Percentiles rank a stretch among this genome's conserved stretches.
Evolutionary conservation across 2,797 vertebrate species (phyloP).

Genomic region (Sebastes trivittatus): DNA sequence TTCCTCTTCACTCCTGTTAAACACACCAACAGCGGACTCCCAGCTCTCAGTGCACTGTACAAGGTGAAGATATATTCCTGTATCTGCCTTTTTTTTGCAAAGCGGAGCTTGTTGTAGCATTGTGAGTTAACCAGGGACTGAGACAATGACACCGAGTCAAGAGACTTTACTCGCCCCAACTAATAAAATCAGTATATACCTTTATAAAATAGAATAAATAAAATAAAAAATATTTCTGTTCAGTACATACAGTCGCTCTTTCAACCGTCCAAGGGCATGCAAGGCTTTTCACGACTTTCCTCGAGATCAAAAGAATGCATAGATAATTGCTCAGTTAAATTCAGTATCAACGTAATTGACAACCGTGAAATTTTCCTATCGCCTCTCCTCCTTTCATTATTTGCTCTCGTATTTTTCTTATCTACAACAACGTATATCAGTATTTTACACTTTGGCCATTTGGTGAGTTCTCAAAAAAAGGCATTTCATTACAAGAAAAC

Average conservation of each 20-base stretch:
- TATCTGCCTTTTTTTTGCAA: conserved; percentile 49
- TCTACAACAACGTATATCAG: conserved; percentile 80
- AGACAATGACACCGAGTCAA: conserved; percentile 70
- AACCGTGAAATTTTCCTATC: conserved; percentile 61
- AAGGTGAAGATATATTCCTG: conserved; percentile 59
- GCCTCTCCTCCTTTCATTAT: conserved; percentile 53
- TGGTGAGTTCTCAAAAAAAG: conserved; percentile 78
- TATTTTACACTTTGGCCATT: conserved; percentile 91
- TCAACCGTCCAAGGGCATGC: conserved; percentile 79
- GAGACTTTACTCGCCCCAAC: conserved; percentile 79
- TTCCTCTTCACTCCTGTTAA: background rate
- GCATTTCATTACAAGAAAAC: conserved; percentile 70
- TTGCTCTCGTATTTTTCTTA: conserved; percentile 71
- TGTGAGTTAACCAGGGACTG: conserved; percentile 61
- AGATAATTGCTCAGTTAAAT: conserved; percentile 86
- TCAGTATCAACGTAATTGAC: conserved; percentile 76
- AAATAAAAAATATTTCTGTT: conserved; percentile 95
- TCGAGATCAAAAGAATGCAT: conserved; percentile 92
- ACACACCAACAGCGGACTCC: conserved; percentile 41
- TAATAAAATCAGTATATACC: conserved; percentile 88
- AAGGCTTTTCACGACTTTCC: conserved; percentile 81
- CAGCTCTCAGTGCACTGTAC: conserved; percentile 60
- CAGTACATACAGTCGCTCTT: conserved; percentile 77
- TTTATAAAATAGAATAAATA: conserved; percentile 99
- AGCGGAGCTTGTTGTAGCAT: conserved; percentile 62